These are phyloP conservation scores for Rhimphoctona megacephalus DNA, from an alignment of 2,888 invertebrate genomes.

Conservation along the genomic window DNA sequence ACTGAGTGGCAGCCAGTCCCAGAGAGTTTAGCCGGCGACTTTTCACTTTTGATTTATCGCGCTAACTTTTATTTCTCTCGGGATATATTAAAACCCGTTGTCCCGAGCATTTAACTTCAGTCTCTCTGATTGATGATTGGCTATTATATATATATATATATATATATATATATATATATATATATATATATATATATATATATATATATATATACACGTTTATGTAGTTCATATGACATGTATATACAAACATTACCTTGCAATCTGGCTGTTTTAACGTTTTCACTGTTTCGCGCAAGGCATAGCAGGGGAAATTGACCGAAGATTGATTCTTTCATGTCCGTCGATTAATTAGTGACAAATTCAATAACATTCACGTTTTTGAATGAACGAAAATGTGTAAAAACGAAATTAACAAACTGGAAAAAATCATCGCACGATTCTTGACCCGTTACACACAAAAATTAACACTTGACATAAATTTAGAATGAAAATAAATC, in stretches of 20 bases:
- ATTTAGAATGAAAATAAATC: background rate
- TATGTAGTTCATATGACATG: background rate
- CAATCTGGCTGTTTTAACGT: constrained; percentile 9
- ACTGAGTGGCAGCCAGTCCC: constrained; percentile 77
- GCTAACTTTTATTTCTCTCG: constrained; percentile 83
- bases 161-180: constrained; percentile 7
- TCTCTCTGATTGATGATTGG: constrained; percentile 83
- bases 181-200: background rate
- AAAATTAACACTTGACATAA: background rate
- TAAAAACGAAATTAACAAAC: background rate
- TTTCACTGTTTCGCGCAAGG: background rate
- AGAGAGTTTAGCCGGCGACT: constrained; percentile 80
- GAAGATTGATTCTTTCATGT: constrained; percentile 3
- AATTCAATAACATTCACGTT: background rate
- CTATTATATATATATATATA: constrained; percentile 45
- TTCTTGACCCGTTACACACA: background rate
- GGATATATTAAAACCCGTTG: constrained; percentile 84
- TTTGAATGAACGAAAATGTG: background rate
- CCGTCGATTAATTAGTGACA: background rate
- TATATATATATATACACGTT: background rate
- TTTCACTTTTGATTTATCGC: constrained; percentile 85
- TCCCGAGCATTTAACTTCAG: constrained; percentile 83
- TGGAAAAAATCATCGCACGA: background rate
- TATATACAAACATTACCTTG: constrained; percentile 23
- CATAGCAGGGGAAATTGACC: background rate